phyloP scores from a whole-genome alignment of 2,797 vertebrate genomes.

The Hyperoplus lanceolatus region DNA sequence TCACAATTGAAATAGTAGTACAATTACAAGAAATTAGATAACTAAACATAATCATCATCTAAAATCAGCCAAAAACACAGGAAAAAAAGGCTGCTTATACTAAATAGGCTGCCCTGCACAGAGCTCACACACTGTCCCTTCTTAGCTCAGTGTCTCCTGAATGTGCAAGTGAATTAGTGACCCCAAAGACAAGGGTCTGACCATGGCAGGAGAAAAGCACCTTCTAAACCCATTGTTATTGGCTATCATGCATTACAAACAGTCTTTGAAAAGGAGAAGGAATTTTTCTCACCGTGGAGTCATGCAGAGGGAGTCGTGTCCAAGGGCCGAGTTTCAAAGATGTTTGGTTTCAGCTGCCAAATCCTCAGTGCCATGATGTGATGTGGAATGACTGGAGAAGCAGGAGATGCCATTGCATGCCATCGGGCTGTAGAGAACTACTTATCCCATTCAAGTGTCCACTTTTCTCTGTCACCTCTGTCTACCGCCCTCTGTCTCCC shows the following conservation, averaged over 20 bases:
- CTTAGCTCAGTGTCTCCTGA: neutral
- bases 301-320: slow-evolving; percentile 35
- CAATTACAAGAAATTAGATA: neutral
- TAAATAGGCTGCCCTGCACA: neutral
- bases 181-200: neutral
- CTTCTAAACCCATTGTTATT: slow-evolving; percentile 15
- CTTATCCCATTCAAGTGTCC: slow-evolving; percentile 59
- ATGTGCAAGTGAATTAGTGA: slow-evolving; percentile 11
- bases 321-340: slow-evolving; percentile 1
- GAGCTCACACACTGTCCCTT: neutral
- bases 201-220: neutral
- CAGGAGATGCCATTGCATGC: slow-evolving; percentile 53
- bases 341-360: slow-evolving; percentile 52
- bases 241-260: slow-evolving; percentile 2
- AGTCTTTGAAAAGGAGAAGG: slow-evolving; percentile 11
- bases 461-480: slow-evolving; percentile 49
- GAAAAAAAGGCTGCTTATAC: neutral
- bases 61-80: neutral
- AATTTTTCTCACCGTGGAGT: slow-evolving; percentile 47
- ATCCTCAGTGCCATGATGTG: slow-evolving; percentile 44
- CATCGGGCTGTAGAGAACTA: slow-evolving; percentile 50
- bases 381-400: slow-evolving; percentile 37
- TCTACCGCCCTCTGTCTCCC: slow-evolving; percentile 23
- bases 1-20: neutral
- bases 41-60: neutral